Evolutionary conservation across 2,113 vertebrate genomes (phyloP).

Genomic region (Gymnarchus niloticus): DNA sequence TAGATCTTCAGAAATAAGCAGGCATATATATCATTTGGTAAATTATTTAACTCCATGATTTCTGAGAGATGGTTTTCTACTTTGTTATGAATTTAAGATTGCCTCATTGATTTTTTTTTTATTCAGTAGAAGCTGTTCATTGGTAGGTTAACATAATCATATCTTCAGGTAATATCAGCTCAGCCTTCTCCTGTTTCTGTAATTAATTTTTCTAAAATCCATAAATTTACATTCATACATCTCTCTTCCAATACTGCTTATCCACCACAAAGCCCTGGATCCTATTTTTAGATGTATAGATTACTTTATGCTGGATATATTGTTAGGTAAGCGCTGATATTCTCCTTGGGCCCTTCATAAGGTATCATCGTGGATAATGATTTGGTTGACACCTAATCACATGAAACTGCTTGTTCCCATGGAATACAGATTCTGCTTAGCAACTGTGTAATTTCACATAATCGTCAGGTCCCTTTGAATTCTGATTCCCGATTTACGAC

Average conservation of each 20-base stretch:
- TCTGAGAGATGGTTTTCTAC: neutral
- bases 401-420: neutral
- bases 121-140: constrained; percentile 5
- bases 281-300: neutral
- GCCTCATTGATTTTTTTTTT: neutral
- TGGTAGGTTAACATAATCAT: neutral
- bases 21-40: neutral
- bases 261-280: neutral
- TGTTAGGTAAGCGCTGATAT: neutral
- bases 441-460: too few species aligned
- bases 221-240: neutral
- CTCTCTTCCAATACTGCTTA: neutral
- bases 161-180: neutral
- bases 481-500: too few species aligned
- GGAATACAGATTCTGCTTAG: neutral
- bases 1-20: too few species aligned
- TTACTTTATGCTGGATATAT: neutral
- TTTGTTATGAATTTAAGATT: neutral
- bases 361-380: neutral
- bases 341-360: neutral
- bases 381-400: neutral
- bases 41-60: neutral
- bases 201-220: neutral
- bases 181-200: neutral
- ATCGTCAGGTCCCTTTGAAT: too few species aligned